phyloP scores from a whole-genome alignment of 2,797 vertebrate genomes.

The Clarias fuscus region DNA sequence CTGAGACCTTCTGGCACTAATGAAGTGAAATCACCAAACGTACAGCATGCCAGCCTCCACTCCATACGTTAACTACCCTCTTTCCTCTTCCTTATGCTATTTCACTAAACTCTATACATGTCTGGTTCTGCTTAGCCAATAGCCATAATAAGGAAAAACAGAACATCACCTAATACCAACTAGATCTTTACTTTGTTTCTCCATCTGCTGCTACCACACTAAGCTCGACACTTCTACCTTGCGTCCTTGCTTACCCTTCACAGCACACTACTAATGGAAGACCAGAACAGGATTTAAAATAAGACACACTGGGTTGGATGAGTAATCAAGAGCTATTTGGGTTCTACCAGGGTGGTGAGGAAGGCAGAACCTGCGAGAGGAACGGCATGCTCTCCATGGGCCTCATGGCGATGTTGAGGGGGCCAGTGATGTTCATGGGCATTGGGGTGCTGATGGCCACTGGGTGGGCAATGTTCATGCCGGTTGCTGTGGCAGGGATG shows the following conservation, averaged over 20 bases:
- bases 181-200: constrained; percentile 24
- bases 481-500: constrained; percentile 73
- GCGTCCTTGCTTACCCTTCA: constrained; percentile 34
- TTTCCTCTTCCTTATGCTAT: constrained; percentile 32
- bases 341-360: constrained; percentile 92
- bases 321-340: background rate
- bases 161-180: constrained; percentile 41
- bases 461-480: constrained; percentile 95
- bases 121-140: constrained; percentile 40
- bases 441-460: constrained; percentile 94
- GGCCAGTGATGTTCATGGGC: constrained; percentile 92
- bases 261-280: constrained; percentile 51
- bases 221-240: constrained; percentile 28
- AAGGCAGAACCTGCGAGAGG: constrained; percentile 95
- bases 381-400: constrained; percentile 87
- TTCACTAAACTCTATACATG: constrained; percentile 45
- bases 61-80: constrained; percentile 37
- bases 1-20: constrained; percentile 52
- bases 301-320: constrained; percentile 34
- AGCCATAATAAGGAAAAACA: constrained; percentile 32
- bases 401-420: constrained; percentile 93
- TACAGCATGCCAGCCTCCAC: constrained; percentile 48
- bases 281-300: constrained; percentile 49
- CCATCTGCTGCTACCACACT: constrained; percentile 34
- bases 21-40: constrained; percentile 50